These are phyloP conservation scores for Xerus inauris DNA, from an alignment of 2,113 vertebrate genomes.

Conservation along the genomic window DNA sequence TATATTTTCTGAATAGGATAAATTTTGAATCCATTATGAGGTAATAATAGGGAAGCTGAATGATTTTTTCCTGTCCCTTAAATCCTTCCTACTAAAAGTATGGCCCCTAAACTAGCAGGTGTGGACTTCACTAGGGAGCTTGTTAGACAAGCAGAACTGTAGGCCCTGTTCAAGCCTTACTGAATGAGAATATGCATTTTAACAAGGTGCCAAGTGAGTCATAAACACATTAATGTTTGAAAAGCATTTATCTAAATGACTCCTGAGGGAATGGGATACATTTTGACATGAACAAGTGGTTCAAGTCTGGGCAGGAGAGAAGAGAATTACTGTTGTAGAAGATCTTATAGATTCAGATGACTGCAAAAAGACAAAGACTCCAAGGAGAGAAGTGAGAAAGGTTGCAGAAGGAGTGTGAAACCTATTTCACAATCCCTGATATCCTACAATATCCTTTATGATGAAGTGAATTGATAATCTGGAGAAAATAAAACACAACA, in stretches of 20 bases:
- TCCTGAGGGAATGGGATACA: not conserved
- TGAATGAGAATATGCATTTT: conserved; percentile 11
- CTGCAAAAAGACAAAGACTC: not conserved
- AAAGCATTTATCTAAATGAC: not conserved
- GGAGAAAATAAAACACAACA: not conserved
- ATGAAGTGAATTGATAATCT: not conserved
- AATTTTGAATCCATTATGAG: conserved; percentile 17
- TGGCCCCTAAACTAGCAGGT: not conserved
- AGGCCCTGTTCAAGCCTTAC: not conserved
- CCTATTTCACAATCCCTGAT: not conserved
- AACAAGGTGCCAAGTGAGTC: not conserved
- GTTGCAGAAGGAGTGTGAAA: not conserved
- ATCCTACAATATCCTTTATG: not conserved
- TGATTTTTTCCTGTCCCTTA: not conserved
- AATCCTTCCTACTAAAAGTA: not conserved
- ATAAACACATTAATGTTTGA: not conserved
- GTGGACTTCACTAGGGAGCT: not conserved
- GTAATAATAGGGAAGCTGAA: not conserved
- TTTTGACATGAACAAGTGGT: not conserved
- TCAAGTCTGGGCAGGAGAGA: not conserved
- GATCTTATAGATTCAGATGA: not conserved
- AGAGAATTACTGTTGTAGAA: not conserved
- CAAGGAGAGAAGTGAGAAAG: not conserved
- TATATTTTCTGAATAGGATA: not conserved
- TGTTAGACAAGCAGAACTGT: not conserved